Evolutionary conservation across 2,888 invertebrate species (phyloP).

Genomic region (Ferrisia virgata): DNA sequence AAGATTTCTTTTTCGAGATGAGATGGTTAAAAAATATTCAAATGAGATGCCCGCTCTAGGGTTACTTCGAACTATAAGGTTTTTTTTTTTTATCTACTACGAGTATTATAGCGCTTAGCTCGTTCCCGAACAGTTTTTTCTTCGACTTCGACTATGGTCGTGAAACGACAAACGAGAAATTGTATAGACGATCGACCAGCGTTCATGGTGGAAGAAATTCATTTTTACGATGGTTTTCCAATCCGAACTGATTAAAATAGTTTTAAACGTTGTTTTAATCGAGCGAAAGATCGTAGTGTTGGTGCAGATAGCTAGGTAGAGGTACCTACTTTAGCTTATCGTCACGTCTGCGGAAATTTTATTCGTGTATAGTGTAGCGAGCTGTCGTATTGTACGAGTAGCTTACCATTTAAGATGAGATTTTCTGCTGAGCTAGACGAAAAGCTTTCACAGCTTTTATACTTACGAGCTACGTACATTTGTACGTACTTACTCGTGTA

Average conservation of each 20-base stretch:
- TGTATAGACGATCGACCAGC: not conserved
- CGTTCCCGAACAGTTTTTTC: not conserved
- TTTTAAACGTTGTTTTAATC: not conserved
- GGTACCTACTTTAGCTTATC: too few relatives aligned
- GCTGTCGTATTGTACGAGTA: not conserved
- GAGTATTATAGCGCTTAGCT: too few relatives aligned
- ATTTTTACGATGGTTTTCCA: not conserved
- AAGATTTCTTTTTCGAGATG: not conserved
- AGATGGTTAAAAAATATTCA: not conserved
- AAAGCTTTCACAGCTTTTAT: not conserved
- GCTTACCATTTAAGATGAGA: not conserved
- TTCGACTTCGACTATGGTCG: not conserved
- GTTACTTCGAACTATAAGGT: not conserved
- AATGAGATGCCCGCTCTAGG: not conserved
- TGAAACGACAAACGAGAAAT: not conserved
- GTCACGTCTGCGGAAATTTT: not conserved
- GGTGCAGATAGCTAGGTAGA: too few relatives aligned
- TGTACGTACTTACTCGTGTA: not conserved
- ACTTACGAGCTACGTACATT: too few relatives aligned
- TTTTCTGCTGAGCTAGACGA: not conserved
- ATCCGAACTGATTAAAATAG: not conserved
- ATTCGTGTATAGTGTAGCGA: not conserved
- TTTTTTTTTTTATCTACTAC: too few relatives aligned
- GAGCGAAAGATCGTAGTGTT: not conserved
- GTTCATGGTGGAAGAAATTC: not conserved